Conservation (phyloP, 2,113 vertebrate species). For the Halcyon malimbica region DNA sequence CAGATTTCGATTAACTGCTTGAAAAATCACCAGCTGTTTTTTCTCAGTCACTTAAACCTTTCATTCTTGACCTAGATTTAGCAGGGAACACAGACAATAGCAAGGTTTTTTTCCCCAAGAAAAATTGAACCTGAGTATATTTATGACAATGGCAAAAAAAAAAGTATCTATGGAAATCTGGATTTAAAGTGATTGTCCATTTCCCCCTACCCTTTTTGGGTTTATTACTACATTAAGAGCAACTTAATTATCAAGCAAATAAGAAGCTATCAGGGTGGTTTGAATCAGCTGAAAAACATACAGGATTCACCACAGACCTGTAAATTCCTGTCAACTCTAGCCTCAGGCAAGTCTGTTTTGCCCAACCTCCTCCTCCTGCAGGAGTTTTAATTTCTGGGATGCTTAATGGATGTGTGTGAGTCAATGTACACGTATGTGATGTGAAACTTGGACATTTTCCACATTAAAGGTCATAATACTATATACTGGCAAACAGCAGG, state of each 20-base stretch:
- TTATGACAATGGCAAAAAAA: background rate
- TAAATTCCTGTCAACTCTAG: background rate
- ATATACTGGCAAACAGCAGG: background rate
- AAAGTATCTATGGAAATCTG: background rate
- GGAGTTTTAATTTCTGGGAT: background rate
- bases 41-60: constrained; percentile 31
- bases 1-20: constrained; percentile 38
- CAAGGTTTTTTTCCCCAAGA: background rate
- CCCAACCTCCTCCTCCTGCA: background rate
- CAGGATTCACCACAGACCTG: background rate
- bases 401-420: background rate
- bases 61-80: constrained; percentile 47
- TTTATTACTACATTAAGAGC: background rate
- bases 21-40: constrained; percentile 47
- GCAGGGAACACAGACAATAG: background rate
- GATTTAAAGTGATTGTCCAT: background rate
- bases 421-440: fast-evolving
- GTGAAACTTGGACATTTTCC: background rate
- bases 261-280: background rate
- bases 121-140: background rate
- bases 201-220: background rate
- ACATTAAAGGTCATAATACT: background rate
- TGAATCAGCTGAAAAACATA: background rate
- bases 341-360: background rate
- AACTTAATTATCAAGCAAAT: background rate